Evolutionary conservation across 2,113 vertebrate genomes (phyloP).

Genomic region (Muscicapa adusta): DNA sequence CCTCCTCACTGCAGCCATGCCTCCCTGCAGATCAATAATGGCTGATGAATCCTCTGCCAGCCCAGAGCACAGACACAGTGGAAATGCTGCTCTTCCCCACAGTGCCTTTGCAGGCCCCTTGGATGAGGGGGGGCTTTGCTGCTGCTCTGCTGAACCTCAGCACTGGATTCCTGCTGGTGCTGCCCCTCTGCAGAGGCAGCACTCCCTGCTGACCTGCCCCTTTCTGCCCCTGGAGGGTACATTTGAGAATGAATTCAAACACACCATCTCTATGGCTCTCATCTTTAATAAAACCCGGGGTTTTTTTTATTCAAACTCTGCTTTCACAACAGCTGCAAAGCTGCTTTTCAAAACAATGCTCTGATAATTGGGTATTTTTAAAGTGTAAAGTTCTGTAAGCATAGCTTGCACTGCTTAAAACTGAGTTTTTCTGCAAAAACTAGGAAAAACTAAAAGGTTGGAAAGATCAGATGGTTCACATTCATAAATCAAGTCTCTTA

Average conservation of each 20-base stretch:
- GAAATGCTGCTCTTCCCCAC: slow-evolving; percentile 9
- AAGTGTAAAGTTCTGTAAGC: neutral
- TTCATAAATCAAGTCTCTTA: neutral
- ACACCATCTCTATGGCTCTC: neutral
- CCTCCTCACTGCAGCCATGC: neutral
- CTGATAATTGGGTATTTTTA: neutral
- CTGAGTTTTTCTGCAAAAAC: neutral
- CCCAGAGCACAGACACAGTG: neutral
- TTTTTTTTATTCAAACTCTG: neutral
- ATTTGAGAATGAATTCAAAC: neutral
- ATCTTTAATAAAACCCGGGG: neutral
- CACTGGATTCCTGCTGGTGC: neutral
- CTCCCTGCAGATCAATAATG: slow-evolving; percentile 30
- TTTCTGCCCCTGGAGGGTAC: neutral
- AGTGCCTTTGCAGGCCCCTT: slow-evolving; percentile 22
- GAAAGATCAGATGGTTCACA: neutral
- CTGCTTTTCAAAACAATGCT: neutral
- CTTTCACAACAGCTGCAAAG: neutral
- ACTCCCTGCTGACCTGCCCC: neutral
- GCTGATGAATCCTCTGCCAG: slow-evolving; percentile 37
- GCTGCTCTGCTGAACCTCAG: neutral
- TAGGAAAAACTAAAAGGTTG: neutral
- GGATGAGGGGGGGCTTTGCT: neutral
- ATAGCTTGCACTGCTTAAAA: too few species aligned
- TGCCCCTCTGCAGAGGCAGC: neutral